Evolutionary conservation across 1,140 invertebrate genomes (phyloP), one percentile per base, ranked within the genome.

Genomic region (Bombus terrestris): DNA sequence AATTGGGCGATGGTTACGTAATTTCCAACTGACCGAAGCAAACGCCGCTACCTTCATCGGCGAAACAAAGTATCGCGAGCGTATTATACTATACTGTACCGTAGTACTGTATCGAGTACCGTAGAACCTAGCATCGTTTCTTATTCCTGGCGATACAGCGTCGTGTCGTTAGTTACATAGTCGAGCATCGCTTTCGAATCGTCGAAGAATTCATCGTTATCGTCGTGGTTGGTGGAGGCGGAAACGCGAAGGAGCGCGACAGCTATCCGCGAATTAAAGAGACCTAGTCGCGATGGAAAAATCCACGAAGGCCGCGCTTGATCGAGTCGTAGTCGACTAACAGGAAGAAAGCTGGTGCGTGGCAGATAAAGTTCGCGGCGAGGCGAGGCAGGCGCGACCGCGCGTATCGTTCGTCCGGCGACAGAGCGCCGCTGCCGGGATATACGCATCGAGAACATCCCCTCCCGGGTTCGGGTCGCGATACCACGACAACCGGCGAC

Each of bases 261-360:
- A 1, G 15, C 18, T 15, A 28, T 18, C 32, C 64, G 81, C 80
- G 53, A 82, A 76, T 75, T 66, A 75, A 75, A 37, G 39, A 41
- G 37, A 41, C 22, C 81, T 1, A 22, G 72, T 39, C 13, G 10
- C 37, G 43, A 37, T 68, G 83, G 83, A 80, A 85, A 85, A 85
- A 85, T 80, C 77, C 83, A 85, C 83, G 83, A 80, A 80, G 76
- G 83, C 76, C 76, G 73, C 83, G 81, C 18, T 68, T 77, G 69
- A 83, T 83, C 81, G 81, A 83, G 78, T 78, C 81, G 81, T 22
- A 22, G 43, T 28, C n/a, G 62, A 41, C 68, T 72, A 85, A 80
- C 83, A 80, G 83, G 83, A 85, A 85, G 83, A 85, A 85, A 85
- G 83, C 77, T 72, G 53, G 73, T 64, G 81, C 81, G 43, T 39